phyloP scores from a whole-genome alignment of 2,888 invertebrate species.

The Drosophila affinis region DNA sequence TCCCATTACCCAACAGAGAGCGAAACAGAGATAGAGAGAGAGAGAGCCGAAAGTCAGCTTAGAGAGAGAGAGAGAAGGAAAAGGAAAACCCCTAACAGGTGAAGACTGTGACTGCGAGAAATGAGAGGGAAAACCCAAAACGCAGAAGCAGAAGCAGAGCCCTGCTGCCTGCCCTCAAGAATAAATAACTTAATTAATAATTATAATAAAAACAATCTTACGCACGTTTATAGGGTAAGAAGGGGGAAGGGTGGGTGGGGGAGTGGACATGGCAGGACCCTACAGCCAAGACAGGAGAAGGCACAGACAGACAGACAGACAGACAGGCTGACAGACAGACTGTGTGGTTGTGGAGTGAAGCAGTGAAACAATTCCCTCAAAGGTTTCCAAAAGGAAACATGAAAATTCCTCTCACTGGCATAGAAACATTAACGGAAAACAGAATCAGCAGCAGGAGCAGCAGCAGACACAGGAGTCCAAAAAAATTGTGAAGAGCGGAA shows the following conservation, averaged over 20 bases:
- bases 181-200: slow-evolving; percentile 57
- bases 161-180: neutral
- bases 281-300: neutral
- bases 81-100: neutral
- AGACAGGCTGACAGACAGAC: too few species aligned
- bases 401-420: slow-evolving; percentile 26
- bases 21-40: slow-evolving; percentile 11
- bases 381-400: slow-evolving; percentile 9
- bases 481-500: neutral
- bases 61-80: slow-evolving; percentile 12
- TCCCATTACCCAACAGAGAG: slow-evolving; percentile 23
- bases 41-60: neutral
- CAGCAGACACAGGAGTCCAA: too few species aligned
- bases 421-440: slow-evolving; percentile 18
- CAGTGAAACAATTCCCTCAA: slow-evolving; percentile 14
- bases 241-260: slow-evolving; percentile 18
- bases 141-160: neutral
- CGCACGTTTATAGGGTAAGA: slow-evolving; percentile 48
- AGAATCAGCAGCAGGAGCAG: too few species aligned
- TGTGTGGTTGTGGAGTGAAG: too few species aligned
- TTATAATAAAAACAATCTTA: slow-evolving; percentile 64
- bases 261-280: neutral
- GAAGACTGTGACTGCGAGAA: neutral
- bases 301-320: too few species aligned
- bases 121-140: neutral